A percentile compares a stretch with the other conserved stretches of the same genome.
Conservation (phyloP, 2,113 vertebrate species). For the Sander lucioperca region DNA sequence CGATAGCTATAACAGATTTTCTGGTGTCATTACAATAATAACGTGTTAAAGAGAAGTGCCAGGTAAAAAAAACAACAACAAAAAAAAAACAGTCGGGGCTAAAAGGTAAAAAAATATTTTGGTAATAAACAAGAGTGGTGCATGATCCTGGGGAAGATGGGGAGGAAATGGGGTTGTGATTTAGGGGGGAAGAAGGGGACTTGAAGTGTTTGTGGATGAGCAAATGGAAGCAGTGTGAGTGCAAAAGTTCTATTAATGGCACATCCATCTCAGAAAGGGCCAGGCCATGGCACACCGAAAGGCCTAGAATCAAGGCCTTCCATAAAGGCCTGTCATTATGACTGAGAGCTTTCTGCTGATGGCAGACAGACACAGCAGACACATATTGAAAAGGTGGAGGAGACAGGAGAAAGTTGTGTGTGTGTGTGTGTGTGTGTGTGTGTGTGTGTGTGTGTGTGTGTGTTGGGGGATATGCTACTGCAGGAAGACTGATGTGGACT, state of each 20-base stretch:
- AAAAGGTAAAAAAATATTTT: slow-evolving; percentile 38
- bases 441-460: background rate
- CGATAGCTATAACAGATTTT: slow-evolving; percentile 16
- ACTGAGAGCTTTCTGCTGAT: slow-evolving; percentile 47
- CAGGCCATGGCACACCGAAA: slow-evolving; percentile 23
- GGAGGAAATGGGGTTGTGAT: slow-evolving; percentile 49
- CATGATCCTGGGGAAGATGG: slow-evolving; percentile 30
- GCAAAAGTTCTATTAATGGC: slow-evolving; percentile 57
- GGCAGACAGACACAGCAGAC: slow-evolving; percentile 22
- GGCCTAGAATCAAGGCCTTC: slow-evolving; percentile 42
- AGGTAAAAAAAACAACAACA: slow-evolving; percentile 29
- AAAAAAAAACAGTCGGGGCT: slow-evolving; percentile 15
- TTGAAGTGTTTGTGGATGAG: slow-evolving; percentile 54
- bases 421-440: no score
- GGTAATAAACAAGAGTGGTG: slow-evolving; percentile 47
- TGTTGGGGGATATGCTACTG: background rate
- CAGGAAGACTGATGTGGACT: background rate
- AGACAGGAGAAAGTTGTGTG: slow-evolving; percentile 9
- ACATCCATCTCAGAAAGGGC: slow-evolving; percentile 54
- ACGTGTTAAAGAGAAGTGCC: slow-evolving; percentile 25
- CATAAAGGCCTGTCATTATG: slow-evolving; percentile 66
- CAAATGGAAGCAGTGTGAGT: slow-evolving; percentile 58
- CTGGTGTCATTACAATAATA: slow-evolving; percentile 41
- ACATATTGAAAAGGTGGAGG: slow-evolving; percentile 36
- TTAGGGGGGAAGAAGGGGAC: slow-evolving; percentile 33